A percentile compares a stretch with the other conserved stretches of the same genome.
phyloP scores from a whole-genome alignment of 1,140 invertebrate species.

The Drosophila lacertosa region DNA sequence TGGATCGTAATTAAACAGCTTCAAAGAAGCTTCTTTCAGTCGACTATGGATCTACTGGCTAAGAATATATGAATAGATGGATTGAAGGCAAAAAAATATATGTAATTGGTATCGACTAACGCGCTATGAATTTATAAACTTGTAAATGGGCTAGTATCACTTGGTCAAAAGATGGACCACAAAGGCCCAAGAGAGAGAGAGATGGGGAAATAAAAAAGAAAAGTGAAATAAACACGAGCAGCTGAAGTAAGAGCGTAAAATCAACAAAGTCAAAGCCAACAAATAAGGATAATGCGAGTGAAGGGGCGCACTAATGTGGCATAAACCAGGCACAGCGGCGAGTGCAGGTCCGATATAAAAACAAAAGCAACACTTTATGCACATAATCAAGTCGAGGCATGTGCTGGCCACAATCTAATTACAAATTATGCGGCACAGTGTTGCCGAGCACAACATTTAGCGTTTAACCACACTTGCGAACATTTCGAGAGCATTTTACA shows the following conservation, averaged over 20 bases:
- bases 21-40: too few relatives aligned
- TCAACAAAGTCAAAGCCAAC: conserved; percentile 60
- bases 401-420: conserved; percentile 60
- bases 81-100: too few relatives aligned
- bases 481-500: conserved; percentile 4
- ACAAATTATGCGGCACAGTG: conserved; percentile 65
- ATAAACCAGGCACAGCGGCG: not conserved
- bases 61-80: too few relatives aligned
- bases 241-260: conserved; percentile 20
- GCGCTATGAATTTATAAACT: too few relatives aligned
- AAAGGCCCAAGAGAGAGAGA: not conserved
- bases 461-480: not conserved
- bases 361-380: conserved; percentile 69
- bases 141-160: too few relatives aligned
- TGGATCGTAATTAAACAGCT: too few relatives aligned
- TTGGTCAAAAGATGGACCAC: too few relatives aligned
- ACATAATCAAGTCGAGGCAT: conserved; percentile 65
- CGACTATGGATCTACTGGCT: too few relatives aligned
- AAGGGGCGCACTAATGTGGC: conserved; percentile 19
- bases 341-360: conserved; percentile 14
- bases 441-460: conserved; percentile 20
- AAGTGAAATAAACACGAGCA: conserved; percentile 8
- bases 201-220: too few relatives aligned
- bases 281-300: conserved; percentile 63
- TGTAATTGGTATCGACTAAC: too few relatives aligned